phyloP scores from a whole-genome alignment of 2,888 invertebrate species.

The Hoplodrina ambigua region DNA sequence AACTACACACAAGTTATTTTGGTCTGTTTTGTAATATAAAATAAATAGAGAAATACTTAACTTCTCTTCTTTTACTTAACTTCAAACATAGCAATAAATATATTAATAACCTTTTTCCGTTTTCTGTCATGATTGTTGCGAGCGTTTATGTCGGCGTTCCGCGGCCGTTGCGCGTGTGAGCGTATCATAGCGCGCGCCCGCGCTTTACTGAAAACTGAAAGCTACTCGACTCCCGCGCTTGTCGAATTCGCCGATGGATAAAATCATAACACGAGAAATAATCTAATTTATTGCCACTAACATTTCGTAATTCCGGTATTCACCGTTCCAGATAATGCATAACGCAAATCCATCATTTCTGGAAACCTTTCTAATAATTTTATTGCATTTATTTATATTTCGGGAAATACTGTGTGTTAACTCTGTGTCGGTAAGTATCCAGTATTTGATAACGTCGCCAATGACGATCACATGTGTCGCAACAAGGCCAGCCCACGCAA shows the following conservation, averaged over 20 bases:
- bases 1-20: slow-evolving; percentile 6
- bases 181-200: slow-evolving; percentile 74
- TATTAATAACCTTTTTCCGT: slow-evolving; percentile 70
- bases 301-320: slow-evolving; percentile 32
- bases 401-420: slow-evolving; percentile 14
- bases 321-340: slow-evolving; percentile 28
- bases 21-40: slow-evolving; percentile 18
- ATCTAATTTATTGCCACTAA: slow-evolving; percentile 51
- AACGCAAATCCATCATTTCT: slow-evolving; percentile 37
- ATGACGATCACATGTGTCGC: slow-evolving; percentile 49
- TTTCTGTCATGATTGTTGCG: slow-evolving; percentile 75
- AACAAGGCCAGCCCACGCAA: slow-evolving; percentile 65
- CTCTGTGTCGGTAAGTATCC: slow-evolving; percentile 22
- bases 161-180: slow-evolving; percentile 70
- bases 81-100: slow-evolving; percentile 17
- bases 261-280: slow-evolving; percentile 67
- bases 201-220: slow-evolving; percentile 79
- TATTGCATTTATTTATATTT: slow-evolving; percentile 23
- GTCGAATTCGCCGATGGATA: slow-evolving; percentile 70
- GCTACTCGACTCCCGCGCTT: slow-evolving; percentile 68
- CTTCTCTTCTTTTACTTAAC: too few relatives aligned
- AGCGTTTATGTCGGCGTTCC: slow-evolving; percentile 61
- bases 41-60: slow-evolving; percentile 1
- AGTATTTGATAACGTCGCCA: slow-evolving; percentile 60
- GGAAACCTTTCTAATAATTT: slow-evolving; percentile 37